phyloP scores from a whole-genome alignment of 2,797 vertebrate species.

The Stomatorhinus walkeri region DNA sequence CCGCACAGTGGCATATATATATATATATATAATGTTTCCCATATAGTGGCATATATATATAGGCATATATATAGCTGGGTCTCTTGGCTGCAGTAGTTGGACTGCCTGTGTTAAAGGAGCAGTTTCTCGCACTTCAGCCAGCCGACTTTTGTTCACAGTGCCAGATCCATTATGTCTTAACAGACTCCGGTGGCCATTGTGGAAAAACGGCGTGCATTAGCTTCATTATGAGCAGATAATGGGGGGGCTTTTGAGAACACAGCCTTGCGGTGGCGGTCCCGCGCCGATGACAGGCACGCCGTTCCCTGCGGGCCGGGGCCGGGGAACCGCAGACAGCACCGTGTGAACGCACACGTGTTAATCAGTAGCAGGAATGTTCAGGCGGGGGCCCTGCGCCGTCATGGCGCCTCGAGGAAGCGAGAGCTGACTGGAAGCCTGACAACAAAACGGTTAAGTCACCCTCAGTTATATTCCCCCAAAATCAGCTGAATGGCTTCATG shows the following conservation, averaged over 20 bases:
- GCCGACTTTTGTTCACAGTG: not conserved
- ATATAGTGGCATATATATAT: not conserved
- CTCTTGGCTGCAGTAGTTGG: not conserved
- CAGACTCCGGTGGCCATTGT: not conserved
- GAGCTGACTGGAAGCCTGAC: not conserved
- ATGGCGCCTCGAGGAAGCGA: not conserved
- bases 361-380: not conserved
- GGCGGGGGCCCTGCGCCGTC: not conserved
- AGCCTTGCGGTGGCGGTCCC: not conserved
- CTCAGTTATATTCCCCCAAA: slow-evolving; percentile 42
- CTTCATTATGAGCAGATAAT: not conserved
- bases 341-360: not conserved
- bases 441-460: slow-evolving; percentile 50
- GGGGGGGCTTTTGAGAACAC: not conserved
- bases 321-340: not conserved
- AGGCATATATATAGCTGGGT: not conserved
- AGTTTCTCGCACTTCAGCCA: not conserved
- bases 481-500: slow-evolving; percentile 30
- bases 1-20: not conserved
- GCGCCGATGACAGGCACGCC: not conserved
- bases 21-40: not conserved
- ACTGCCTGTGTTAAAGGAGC: not conserved
- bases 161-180: not conserved
- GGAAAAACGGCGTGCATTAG: not conserved
- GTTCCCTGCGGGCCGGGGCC: not conserved